Percentiles rank a stretch among this genome's conserved stretches.
phyloP scores from a whole-genome alignment of 2,113 vertebrate species.

The Sinocyclocheilus maitianheensis region DNA sequence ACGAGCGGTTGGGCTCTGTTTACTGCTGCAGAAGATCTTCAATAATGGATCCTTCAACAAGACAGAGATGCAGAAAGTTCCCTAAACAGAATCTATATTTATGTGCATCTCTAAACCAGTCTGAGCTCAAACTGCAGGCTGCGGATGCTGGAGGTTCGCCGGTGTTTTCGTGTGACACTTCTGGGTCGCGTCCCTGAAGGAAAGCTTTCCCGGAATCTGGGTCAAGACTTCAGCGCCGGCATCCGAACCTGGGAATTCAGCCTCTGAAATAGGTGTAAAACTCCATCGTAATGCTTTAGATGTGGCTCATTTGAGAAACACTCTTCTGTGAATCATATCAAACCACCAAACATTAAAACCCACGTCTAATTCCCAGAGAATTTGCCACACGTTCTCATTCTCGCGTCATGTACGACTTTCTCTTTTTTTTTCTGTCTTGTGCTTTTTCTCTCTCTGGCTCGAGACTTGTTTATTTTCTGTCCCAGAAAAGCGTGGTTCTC shows the following conservation, averaged over 20 bases:
- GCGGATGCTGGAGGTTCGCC: conserved; percentile 19
- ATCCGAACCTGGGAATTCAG: conserved; percentile 42
- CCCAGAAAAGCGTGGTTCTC: neutral
- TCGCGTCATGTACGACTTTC: neutral
- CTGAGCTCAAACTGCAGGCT: neutral
- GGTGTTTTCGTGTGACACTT: conserved; percentile 74
- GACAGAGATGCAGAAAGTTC: neutral
- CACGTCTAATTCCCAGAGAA: neutral
- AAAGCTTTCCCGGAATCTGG: conserved; percentile 71
- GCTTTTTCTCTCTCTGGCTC: neutral
- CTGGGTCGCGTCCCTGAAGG: conserved; percentile 77
- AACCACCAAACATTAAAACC: neutral
- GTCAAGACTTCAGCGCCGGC: conserved; percentile 55
- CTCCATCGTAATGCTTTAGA: neutral
- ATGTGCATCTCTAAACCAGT: neutral
- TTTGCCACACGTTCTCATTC: neutral
- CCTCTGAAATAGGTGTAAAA: conserved; percentile 45
- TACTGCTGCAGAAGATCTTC: conserved; percentile 15
- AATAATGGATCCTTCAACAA: conserved; percentile 30
- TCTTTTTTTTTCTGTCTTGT: neutral
- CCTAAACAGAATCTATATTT: conserved; percentile 21
- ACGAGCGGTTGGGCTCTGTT: neutral
- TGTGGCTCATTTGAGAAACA: conserved; percentile 3
- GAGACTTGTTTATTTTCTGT: neutral
- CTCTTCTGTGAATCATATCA: neutral